phyloP scores from a whole-genome alignment of 2,888 invertebrate genomes.

The Zaprionus bogoriensis region DNA sequence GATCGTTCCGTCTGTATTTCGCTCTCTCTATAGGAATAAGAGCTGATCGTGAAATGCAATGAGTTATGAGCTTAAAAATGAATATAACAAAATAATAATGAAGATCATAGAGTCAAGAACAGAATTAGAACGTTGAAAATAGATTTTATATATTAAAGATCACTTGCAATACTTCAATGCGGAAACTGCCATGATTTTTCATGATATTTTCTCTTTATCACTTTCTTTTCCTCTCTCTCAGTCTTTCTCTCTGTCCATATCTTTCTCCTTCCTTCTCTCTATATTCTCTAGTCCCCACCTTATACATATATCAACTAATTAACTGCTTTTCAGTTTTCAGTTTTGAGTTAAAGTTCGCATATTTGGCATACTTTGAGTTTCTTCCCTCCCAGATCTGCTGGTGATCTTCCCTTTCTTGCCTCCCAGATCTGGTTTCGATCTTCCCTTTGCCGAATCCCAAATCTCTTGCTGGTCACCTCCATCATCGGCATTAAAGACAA shows the following conservation, averaged over 20 bases:
- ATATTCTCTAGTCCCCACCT: neutral
- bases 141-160: too few relatives aligned
- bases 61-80: too few relatives aligned
- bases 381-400: neutral
- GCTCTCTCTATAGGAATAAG: too few relatives aligned
- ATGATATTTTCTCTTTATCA: neutral
- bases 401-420: constrained; percentile 7
- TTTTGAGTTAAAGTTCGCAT: neutral
- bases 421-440: neutral
- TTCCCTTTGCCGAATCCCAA: neutral
- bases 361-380: neutral
- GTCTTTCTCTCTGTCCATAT: neutral
- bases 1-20: too few relatives aligned
- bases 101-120: too few relatives aligned
- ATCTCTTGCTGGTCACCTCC: constrained; percentile 25
- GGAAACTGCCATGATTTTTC: neutral
- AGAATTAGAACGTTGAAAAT: too few relatives aligned
- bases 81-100: too few relatives aligned
- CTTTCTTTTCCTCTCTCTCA: neutral
- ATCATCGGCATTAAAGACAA: constrained; percentile 52
- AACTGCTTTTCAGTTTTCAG: neutral
- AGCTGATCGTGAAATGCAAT: too few relatives aligned
- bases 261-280: neutral
- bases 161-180: neutral
- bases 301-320: constrained; percentile 21